Base-by-base conservation (phyloP, 2,113 vertebrate species). In the Formicarius rufipectus region DNA sequence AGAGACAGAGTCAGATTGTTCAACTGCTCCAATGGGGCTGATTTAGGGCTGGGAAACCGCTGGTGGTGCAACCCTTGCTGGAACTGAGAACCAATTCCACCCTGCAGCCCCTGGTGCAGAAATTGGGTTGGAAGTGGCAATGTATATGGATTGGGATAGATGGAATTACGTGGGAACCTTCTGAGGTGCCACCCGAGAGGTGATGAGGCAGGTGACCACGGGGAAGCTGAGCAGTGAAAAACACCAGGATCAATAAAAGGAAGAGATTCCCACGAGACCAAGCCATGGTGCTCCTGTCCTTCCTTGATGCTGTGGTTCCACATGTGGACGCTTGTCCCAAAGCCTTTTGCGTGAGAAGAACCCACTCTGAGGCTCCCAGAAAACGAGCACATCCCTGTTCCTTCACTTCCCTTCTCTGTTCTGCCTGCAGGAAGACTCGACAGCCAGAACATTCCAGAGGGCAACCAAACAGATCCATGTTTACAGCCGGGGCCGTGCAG, bases 241-340 rank as follows among this genome's bases (percentile, higher is more conserved):
- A 23, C 27, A n/a, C 71, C 33, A 75, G 52, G 37, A 15, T 4
- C 81, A 62, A 18, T 18, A 58, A 53, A 44, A 89, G 12, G 23
- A 62, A 59, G 27, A 72, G 10, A 5, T 27, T n/a, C 10, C 33
- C 24, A 15, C 5, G 18, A 49, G 33, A 31, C 27, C 22, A 24
- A 69, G 27, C 15, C 4, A 1, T 19, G 33, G 15, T 30, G 11
- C 28, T 90, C 49, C 64, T 55, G 13, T 55, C 23, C 23, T 33
- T 74, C 55, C 50, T 76, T 7, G 4, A 33, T 0, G 0, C 12
- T 42, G 15, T 66, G 11, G 6, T 68, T 80, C 47, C 20, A 9
- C 4, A 7, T 8, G 47, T 30, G 53, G 77, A 35, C 17, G 3
- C 20, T 60, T 67, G 15, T 45, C 5, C 33, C 0, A 0, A 37